Percentiles rank a stretch among this genome's conserved stretches.
phyloP scores from a whole-genome alignment of 2,888 invertebrate genomes.

The Aquatica leii region DNA sequence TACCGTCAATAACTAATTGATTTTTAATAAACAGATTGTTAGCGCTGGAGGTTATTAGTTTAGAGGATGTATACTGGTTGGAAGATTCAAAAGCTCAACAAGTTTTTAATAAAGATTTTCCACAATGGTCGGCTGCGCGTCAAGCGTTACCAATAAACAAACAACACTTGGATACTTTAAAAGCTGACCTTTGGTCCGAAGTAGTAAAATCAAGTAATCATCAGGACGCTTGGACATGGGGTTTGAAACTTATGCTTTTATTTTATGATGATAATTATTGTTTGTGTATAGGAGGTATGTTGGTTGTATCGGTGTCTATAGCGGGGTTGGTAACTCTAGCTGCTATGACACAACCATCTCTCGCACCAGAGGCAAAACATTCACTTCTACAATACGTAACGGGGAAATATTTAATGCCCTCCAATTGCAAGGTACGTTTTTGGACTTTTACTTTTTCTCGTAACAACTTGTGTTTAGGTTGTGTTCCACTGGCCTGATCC shows the following conservation, averaged over 20 bases:
- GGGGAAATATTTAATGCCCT: slow-evolving; percentile 88
- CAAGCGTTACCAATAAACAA: slow-evolving; percentile 85
- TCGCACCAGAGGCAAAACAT: slow-evolving; percentile 90
- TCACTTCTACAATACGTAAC: slow-evolving; percentile 90
- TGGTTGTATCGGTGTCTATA: slow-evolving; percentile 88
- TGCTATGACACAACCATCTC: slow-evolving; percentile 89
- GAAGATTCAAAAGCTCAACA: slow-evolving; percentile 82
- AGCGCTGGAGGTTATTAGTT: slow-evolving; percentile 81
- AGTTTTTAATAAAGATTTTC: slow-evolving; percentile 78
- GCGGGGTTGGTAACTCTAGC: slow-evolving; percentile 89
- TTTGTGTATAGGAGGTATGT: slow-evolving; percentile 89
- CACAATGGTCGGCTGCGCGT: slow-evolving; percentile 80
- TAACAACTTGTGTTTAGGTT: no score
- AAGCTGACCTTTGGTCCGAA: slow-evolving; percentile 85
- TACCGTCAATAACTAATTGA: not conserved
- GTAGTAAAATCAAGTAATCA: slow-evolving; percentile 87
- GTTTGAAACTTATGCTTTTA: slow-evolving; percentile 62
- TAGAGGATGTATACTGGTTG: slow-evolving; percentile 91
- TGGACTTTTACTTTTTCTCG: no score
- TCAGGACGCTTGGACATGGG: slow-evolving; percentile 91
- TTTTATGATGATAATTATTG: no score
- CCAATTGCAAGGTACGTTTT: slow-evolving; percentile 74
- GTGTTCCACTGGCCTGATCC: slow-evolving; percentile 93
- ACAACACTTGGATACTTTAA: slow-evolving; percentile 78
- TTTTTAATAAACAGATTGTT: slow-evolving; percentile 64